Evolutionary conservation across 1,140 invertebrate genomes (phyloP).

Genomic region (Caerostris extrusa): DNA sequence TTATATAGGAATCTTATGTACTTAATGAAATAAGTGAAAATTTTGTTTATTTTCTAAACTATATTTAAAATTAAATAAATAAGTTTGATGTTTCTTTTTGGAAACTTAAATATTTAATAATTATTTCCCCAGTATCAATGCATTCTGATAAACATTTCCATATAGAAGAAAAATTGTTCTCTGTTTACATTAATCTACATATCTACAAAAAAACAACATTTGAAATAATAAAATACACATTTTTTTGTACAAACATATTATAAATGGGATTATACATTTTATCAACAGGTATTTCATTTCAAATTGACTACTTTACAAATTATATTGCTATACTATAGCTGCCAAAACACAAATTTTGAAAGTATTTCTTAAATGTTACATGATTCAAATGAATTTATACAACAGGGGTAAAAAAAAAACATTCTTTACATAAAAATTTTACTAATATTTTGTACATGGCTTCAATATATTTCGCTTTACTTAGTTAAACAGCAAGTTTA

Average conservation of each 20-base stretch:
- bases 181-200: neutral
- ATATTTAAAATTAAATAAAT: no score
- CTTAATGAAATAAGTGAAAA: no score
- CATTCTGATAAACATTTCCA: neutral
- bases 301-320: neutral
- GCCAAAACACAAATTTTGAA: no score
- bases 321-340: neutral
- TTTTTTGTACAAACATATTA: neutral
- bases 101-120: neutral
- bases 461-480: no score
- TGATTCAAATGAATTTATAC: no score
- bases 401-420: no score
- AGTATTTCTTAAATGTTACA: no score
- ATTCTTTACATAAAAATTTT: no score
- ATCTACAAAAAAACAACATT: conserved; percentile 32
- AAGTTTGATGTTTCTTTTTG: neutral
- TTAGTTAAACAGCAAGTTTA: no score
- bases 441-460: no score
- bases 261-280: neutral
- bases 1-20: no score
- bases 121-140: neutral
- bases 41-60: no score
- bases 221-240: neutral
- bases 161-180: neutral
- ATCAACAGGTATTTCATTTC: neutral